Evolutionary conservation across 2,797 vertebrate species (phyloP).

Genomic region (Sebastes dallii): DNA sequence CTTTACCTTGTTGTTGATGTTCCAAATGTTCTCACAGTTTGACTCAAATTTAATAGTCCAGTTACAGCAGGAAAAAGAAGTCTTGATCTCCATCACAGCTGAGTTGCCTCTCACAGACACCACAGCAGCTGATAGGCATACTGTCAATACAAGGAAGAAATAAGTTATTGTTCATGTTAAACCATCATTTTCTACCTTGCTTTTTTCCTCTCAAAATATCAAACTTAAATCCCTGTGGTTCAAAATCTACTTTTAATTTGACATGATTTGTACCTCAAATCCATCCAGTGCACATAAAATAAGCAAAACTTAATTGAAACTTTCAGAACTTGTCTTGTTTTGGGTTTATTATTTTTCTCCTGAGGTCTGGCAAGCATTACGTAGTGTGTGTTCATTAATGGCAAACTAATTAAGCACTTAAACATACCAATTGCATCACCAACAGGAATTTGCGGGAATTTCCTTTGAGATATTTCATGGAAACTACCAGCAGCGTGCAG

Average conservation of each 20-base stretch:
- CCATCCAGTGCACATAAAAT: neutral
- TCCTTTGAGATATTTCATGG: neutral
- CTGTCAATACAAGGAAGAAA: neutral
- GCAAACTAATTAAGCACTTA: neutral
- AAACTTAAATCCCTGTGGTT: neutral
- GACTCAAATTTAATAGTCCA: rapidly evolving
- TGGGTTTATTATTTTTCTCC: neutral
- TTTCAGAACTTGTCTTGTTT: neutral
- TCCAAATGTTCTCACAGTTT: constrained; percentile 29
- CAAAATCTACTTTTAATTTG: neutral
- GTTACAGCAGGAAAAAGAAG: neutral
- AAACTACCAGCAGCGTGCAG: neutral
- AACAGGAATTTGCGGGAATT: neutral
- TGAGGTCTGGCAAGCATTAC: neutral
- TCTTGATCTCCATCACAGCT: rapidly evolving
- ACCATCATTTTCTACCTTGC: neutral
- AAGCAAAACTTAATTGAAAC: neutral
- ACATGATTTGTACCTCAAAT: neutral
- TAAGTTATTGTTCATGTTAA: neutral
- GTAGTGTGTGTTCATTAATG: too few relatives aligned
- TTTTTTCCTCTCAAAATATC: neutral
- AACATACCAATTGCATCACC: rapidly evolving
- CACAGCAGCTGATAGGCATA: neutral
- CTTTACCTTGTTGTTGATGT: neutral
- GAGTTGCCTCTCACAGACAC: rapidly evolving